Base-by-base conservation (phyloP, 1,140 invertebrate genomes). In the Globodera rostochiensis region DNA sequence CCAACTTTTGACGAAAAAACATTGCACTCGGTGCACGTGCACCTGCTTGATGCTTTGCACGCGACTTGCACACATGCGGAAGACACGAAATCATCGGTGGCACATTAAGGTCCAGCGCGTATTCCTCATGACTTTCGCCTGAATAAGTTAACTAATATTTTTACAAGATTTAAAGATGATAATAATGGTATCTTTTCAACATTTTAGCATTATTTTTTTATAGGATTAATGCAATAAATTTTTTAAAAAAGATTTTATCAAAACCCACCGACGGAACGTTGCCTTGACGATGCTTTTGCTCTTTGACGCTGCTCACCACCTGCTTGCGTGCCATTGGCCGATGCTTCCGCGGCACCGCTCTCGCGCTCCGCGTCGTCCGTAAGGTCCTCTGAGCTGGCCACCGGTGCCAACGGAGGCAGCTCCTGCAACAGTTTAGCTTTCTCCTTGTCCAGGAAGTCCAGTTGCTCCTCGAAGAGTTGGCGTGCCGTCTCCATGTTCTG, bases 341-440 rank as follows among this genome's bases (percentile, higher is more conserved):
- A 25, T 1, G 46, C 50, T n/a, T 25, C 60, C 19, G 66, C 60
- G 66, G 13, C 67, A 25, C 64, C 74, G 73, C 57, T 47, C 46
- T 50, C 73, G 67, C 82, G 64, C n/a, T 86, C 84, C 13, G 76
- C 66, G 6, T 88, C 87, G 47, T 82, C 85, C 60, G 88, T 84
- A 13, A 88, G 79, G 74, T 88, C 88, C 83, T 89, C 88, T n/a
- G 81, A 86, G 36, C 86, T 88, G 21, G 88, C 88, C 50, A 88
- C 85, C 7, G 88, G 88, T 6, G 88, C 88, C 80, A 89, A 67
- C n/a, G 88, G 88, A 45, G 88, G 88, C 47, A 89, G 82, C 73
- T 89, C 88, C 80, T 90, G 86, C 11, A 89, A 83, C 11, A 89
- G 83, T 83, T 89, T 89, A 45, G 84, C 84, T 84, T 89, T 89